These are phyloP conservation scores for Brachypteracias leptosomus DNA, from an alignment of 2,113 vertebrate species.

Conservation along the genomic window DNA sequence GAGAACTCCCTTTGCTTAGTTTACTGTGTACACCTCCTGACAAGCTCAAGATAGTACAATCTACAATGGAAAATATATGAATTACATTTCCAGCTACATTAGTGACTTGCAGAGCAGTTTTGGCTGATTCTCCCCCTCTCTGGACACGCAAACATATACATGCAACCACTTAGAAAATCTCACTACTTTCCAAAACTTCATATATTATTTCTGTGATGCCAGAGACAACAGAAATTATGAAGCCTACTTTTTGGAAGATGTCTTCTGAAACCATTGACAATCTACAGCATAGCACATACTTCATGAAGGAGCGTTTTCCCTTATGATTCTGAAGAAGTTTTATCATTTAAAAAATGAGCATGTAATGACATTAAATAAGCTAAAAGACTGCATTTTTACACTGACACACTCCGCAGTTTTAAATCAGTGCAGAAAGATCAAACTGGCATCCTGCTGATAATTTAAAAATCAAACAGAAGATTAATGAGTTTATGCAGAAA, in stretches of 20 bases:
- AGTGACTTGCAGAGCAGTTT: neutral
- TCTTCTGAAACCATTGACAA: neutral
- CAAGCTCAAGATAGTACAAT: neutral
- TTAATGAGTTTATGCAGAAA: neutral
- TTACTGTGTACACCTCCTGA: neutral
- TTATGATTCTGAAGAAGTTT: neutral
- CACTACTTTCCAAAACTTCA: neutral
- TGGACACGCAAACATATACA: neutral
- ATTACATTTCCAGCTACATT: neutral
- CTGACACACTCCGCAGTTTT: neutral
- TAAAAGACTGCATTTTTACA: neutral
- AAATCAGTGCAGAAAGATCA: neutral
- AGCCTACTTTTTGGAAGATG: neutral
- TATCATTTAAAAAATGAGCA: neutral
- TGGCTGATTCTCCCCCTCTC: neutral
- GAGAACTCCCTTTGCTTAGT: neutral
- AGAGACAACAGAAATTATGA: neutral
- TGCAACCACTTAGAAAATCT: neutral
- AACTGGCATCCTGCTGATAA: neutral
- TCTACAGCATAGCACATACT: neutral
- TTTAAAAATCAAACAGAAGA: neutral
- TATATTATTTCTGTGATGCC: neutral
- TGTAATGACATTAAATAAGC: neutral
- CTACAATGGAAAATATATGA: neutral
- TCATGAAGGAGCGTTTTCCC: fast-evolving